Percentiles rank a stretch among this genome's conserved stretches.
These are phyloP conservation scores for Conus ventricosus DNA, from an alignment of 1,140 invertebrate genomes.

Conservation along the genomic window DNA sequence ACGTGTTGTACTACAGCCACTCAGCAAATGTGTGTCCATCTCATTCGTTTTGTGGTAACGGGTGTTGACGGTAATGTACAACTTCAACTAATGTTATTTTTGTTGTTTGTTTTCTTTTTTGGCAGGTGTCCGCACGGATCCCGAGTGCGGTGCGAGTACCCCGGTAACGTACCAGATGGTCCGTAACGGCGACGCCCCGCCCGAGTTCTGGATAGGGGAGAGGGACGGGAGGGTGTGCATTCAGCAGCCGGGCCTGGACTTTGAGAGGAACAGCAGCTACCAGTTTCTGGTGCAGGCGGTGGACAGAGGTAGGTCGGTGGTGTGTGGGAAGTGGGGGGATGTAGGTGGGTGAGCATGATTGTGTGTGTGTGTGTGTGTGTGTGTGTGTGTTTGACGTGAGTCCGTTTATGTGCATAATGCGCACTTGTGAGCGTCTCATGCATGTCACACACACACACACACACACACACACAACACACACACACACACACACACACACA, in stretches of 20 bases:
- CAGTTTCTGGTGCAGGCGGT: conserved; percentile 96
- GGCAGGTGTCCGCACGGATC: conserved; percentile 93
- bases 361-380: too few species aligned
- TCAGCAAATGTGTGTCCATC: too few species aligned
- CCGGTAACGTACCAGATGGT: conserved; percentile 95
- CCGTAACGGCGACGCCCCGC: conserved; percentile 77
- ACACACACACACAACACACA: too few species aligned
- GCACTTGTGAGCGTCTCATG: neutral
- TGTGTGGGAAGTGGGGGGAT: neutral
- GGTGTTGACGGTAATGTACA: too few species aligned
- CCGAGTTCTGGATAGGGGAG: conserved; percentile 86
- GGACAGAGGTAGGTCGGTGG: conserved; percentile 84
- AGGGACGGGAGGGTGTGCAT: conserved; percentile 93
- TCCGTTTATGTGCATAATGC: too few species aligned
- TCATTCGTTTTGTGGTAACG: too few species aligned
- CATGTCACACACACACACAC: too few species aligned
- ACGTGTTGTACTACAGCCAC: too few species aligned
- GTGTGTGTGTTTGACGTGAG: too few species aligned
- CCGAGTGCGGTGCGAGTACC: conserved; percentile 95
- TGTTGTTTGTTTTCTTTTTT: conserved; percentile 17
- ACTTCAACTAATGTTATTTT: neutral
- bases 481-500: too few species aligned
- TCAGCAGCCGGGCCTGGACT: conserved; percentile 84
- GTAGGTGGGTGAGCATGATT: neutral
- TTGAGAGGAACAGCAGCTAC: conserved; percentile 87